Conservation (phyloP, 2,888 invertebrate genomes). For the Eudasyphora cyanicolor region DNA sequence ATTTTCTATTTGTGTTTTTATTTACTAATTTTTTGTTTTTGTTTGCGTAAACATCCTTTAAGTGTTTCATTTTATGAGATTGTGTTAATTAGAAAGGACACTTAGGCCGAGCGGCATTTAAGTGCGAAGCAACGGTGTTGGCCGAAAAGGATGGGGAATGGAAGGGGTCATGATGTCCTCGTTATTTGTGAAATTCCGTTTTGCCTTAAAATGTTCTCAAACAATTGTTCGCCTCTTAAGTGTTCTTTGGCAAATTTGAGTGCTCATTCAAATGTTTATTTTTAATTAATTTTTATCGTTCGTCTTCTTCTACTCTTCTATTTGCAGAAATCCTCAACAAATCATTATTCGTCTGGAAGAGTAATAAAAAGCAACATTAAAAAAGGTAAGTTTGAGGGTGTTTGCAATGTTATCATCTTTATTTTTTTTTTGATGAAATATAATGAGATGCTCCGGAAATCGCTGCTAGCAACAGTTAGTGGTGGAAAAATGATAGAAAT, state of each 20-base stretch:
- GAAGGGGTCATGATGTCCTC: neutral
- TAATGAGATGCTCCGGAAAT: neutral
- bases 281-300: conserved; percentile 39
- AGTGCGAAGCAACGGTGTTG: neutral
- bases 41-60: conserved; percentile 4
- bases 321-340: conserved; percentile 23
- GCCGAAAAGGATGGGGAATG: neutral
- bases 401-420: neutral
- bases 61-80: conserved; percentile 34
- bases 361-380: neutral
- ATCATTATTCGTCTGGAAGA: conserved; percentile 16
- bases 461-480: neutral
- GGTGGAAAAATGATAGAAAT: neutral
- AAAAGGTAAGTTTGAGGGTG: conserved; percentile 14
- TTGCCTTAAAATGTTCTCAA: conserved; percentile 5
- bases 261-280: conserved; percentile 34
- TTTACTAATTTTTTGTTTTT: neutral
- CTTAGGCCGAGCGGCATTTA: neutral
- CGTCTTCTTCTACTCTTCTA: neutral
- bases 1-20: neutral
- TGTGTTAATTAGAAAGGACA: conserved; percentile 31
- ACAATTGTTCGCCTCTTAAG: conserved; percentile 7
- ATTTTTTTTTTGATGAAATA: neutral
- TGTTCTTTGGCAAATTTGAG: too few species aligned
- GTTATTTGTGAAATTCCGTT: neutral